Evolutionary conservation across 2,888 invertebrate species (phyloP).

Genomic region (Ochlodes sylvanus): DNA sequence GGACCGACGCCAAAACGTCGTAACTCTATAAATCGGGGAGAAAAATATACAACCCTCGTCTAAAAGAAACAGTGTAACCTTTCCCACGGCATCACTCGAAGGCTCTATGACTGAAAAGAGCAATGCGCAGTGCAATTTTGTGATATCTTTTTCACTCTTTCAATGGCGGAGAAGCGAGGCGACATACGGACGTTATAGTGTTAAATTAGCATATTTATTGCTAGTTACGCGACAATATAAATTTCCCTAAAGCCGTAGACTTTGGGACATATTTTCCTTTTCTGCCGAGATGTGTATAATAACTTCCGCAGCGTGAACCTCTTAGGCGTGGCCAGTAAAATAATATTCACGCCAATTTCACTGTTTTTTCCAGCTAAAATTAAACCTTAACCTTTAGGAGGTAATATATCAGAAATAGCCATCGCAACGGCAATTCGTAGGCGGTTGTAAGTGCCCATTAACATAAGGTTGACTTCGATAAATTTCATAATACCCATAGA

Average conservation of each 20-base stretch:
- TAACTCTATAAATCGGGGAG: slow-evolving; percentile 67
- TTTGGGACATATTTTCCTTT: slow-evolving; percentile 64
- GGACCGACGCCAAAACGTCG: slow-evolving; percentile 65
- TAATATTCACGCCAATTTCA: slow-evolving; percentile 28
- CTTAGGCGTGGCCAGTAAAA: slow-evolving; percentile 51
- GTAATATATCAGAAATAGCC: slow-evolving; percentile 12
- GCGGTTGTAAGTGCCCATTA: slow-evolving; percentile 16
- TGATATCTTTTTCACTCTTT: slow-evolving; percentile 84
- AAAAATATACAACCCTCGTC: slow-evolving; percentile 73
- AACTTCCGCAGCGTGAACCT: slow-evolving; percentile 53
- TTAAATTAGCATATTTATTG: slow-evolving; percentile 84
- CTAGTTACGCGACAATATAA: slow-evolving; percentile 79
- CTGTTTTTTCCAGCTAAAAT: slow-evolving; percentile 6
- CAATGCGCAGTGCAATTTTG: slow-evolving; percentile 84
- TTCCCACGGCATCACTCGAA: slow-evolving; percentile 64
- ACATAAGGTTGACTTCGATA: slow-evolving; percentile 9
- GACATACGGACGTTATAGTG: slow-evolving; percentile 84
- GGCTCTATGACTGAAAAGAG: slow-evolving; percentile 80
- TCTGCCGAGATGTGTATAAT: slow-evolving; percentile 56
- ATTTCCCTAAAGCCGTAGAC: slow-evolving; percentile 78
- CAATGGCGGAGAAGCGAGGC: slow-evolving; percentile 73
- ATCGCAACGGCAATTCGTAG: slow-evolving; percentile 1
- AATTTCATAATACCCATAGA: background rate
- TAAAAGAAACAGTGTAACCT: slow-evolving; percentile 71
- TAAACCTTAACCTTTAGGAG: slow-evolving; percentile 23